A percentile compares a stretch with the other conserved stretches of the same genome.
These are phyloP conservation scores for Tholera decimalis DNA, from an alignment of 2,888 invertebrate species.

Conservation along the genomic window DNA sequence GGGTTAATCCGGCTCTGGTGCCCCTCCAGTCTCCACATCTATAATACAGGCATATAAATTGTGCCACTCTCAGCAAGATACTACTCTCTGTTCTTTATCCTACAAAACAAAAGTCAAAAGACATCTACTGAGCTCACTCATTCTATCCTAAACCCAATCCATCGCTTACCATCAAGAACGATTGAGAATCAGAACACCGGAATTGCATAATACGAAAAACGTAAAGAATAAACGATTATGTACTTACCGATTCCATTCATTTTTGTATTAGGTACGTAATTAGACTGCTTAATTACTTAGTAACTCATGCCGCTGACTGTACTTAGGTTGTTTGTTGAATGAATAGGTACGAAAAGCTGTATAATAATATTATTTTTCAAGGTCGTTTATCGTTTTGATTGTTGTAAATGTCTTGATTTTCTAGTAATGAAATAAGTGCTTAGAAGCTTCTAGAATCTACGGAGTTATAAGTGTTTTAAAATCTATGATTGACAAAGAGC, in stretches of 20 bases:
- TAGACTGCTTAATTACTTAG: not conserved
- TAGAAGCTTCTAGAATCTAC: not conserved
- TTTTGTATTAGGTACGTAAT: too few relatives aligned
- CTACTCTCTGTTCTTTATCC: not conserved
- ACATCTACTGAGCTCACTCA: not conserved
- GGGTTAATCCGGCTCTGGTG: too few relatives aligned
- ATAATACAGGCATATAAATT: not conserved
- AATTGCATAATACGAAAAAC: too few relatives aligned
- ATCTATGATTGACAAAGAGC: too few relatives aligned
- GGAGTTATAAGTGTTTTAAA: too few relatives aligned
- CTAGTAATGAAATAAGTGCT: not conserved
- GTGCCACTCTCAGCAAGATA: not conserved
- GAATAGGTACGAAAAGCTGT: not conserved
- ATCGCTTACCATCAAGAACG: not conserved
- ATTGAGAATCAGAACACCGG: not conserved
- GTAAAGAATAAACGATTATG: too few relatives aligned
- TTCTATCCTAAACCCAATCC: not conserved
- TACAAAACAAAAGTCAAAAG: not conserved
- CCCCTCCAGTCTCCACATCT: too few relatives aligned
- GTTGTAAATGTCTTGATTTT: not conserved
- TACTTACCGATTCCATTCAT: not conserved
- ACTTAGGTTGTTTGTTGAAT: slow-evolving; percentile 1
- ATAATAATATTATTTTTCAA: slow-evolving; percentile 7
- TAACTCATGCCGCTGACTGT: not conserved
- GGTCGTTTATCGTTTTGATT: not conserved